Conservation (phyloP, 2,888 invertebrate species). For the Cyrtodaria siliqua region DNA sequence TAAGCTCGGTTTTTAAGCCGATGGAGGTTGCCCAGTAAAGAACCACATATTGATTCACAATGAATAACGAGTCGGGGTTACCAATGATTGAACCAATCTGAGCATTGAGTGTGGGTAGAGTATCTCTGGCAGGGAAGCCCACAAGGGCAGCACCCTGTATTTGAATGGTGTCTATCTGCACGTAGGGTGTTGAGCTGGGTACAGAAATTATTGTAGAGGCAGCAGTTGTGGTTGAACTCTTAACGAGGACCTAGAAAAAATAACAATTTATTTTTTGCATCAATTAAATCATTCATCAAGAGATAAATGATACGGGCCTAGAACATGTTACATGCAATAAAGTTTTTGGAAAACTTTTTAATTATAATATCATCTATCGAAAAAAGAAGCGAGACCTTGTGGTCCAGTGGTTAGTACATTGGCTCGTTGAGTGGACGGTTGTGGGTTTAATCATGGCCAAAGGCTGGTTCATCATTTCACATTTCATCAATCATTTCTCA, state of each 20-base stretch:
- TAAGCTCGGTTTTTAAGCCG: constrained; percentile 28
- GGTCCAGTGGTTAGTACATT: no score
- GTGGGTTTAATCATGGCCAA: no score
- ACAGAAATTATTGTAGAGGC: constrained; percentile 58
- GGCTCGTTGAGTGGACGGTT: no score
- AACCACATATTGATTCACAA: constrained; percentile 54
- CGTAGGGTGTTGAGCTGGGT: constrained; percentile 21
- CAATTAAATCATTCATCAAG: no score
- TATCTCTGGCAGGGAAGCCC: constrained; percentile 51
- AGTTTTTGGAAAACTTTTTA: no score
- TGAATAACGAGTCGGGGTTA: constrained; percentile 41
- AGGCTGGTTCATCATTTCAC: no score
- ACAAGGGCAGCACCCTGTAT: constrained; percentile 43
- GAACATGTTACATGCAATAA: no score
- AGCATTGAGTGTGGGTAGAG: constrained; percentile 46
- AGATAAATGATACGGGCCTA: no score
- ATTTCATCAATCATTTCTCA: no score
- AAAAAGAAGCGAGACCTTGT: no score
- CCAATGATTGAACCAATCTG: constrained; percentile 60
- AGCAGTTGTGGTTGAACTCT: constrained; percentile 55
- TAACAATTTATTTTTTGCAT: no score
- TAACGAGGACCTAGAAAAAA: constrained; percentile 65
- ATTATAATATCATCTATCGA: no score
- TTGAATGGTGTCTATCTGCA: constrained; percentile 48
- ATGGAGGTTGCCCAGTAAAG: constrained; percentile 50